Evolutionary conservation across 1,140 invertebrate genomes (phyloP).

Genomic region (Ceratosolen solmsi): DNA sequence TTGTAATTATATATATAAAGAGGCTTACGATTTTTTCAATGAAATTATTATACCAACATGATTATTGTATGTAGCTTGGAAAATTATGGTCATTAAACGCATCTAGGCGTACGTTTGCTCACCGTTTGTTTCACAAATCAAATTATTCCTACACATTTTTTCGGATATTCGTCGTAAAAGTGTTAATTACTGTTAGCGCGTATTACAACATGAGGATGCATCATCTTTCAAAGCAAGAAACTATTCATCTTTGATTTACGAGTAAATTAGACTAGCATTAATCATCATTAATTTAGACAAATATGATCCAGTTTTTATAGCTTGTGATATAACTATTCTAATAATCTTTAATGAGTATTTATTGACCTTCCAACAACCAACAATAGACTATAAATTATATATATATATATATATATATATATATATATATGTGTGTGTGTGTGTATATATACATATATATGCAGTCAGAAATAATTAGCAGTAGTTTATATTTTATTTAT

Average conservation of each 20-base stretch:
- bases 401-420: too few relatives aligned
- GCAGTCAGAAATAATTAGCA: neutral
- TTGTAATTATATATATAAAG: neutral
- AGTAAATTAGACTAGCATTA: conserved; percentile 1
- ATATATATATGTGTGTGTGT: too few relatives aligned
- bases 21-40: neutral
- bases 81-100: neutral
- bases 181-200: neutral
- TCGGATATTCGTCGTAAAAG: neutral
- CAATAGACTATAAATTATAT: neutral
- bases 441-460: too few relatives aligned
- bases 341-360: conserved; percentile 10
- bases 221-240: conserved; percentile 13
- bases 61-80: neutral
- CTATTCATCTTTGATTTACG: conserved; percentile 22
- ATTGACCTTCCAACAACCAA: neutral
- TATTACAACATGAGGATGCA: conserved; percentile 6
- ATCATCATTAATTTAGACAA: conserved; percentile 32
- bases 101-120: neutral
- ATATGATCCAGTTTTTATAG: conserved; percentile 12
- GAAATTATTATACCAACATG: neutral
- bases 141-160: neutral
- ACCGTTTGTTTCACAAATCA: neutral
- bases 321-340: neutral
- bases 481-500: neutral